A percentile compares a stretch with the other conserved stretches of the same genome.
These are phyloP conservation scores for Dinocampus coccinellae DNA, from an alignment of 2,888 invertebrate species.

Conservation along the genomic window DNA sequence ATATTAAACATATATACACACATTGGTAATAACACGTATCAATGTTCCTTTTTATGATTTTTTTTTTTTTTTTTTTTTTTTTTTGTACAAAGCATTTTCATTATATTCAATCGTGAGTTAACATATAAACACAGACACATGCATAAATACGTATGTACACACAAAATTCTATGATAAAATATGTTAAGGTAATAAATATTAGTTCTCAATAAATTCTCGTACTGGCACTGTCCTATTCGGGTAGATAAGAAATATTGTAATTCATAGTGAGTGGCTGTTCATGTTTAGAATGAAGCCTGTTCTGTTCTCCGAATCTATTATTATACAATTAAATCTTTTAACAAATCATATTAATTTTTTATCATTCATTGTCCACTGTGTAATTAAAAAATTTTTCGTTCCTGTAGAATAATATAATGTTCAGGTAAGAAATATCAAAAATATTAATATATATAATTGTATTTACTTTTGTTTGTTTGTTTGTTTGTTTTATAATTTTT, in stretches of 20 bases:
- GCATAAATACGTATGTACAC: constrained; percentile 13
- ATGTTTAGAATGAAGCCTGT: constrained; percentile 19
- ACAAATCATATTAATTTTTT: constrained; percentile 3
- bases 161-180: constrained; percentile 7
- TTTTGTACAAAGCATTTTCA: constrained; percentile 56
- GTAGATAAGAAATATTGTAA: constrained; percentile 23
- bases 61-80: constrained; percentile 49
- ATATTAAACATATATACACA: background rate
- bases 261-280: constrained; percentile 20
- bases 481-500: background rate
- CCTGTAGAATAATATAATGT: background rate
- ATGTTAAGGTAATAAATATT: constrained; percentile 22
- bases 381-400: background rate
- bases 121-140: constrained; percentile 6
- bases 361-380: background rate
- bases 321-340: constrained; percentile 27
- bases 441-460: background rate
- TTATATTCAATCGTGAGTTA: constrained; percentile 17
- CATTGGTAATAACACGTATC: background rate
- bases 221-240: constrained; percentile 4
- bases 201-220: constrained; percentile 9
- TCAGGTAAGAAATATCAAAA: background rate
- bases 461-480: no score
- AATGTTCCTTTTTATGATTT: constrained; percentile 9
- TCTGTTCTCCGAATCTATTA: constrained; percentile 14